Percentiles rank a stretch among this genome's conserved stretches.
phyloP scores from a whole-genome alignment of 2,113 vertebrate species.

The Excalfactoria chinensis region DNA sequence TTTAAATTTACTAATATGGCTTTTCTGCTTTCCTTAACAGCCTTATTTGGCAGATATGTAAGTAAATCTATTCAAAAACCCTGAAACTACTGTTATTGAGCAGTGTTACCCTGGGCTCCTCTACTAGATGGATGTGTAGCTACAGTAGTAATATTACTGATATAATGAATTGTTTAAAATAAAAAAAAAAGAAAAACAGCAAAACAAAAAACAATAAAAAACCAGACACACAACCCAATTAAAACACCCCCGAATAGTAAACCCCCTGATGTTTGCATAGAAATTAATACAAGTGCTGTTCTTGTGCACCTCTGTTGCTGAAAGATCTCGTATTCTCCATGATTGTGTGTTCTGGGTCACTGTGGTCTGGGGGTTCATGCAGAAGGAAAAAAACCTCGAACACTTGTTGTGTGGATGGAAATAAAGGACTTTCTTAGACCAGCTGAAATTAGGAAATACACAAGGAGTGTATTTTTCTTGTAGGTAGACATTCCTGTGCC shows the following conservation, averaged over 20 bases:
- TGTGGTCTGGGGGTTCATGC: neutral
- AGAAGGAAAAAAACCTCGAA: neutral
- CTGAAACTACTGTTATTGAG: neutral
- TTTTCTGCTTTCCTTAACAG: neutral
- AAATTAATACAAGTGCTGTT: neutral
- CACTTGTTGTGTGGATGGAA: neutral
- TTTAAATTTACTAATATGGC: neutral
- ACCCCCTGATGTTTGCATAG: neutral
- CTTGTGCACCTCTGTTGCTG: neutral
- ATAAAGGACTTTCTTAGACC: neutral
- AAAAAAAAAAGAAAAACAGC: neutral
- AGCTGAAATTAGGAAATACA: neutral
- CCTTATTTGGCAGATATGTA: neutral
- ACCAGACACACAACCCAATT: neutral
- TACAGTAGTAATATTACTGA: neutral
- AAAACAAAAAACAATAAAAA: neutral
- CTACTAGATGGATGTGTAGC: neutral
- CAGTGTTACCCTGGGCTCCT: neutral
- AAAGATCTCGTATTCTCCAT: neutral
- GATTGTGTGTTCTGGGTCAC: neutral
- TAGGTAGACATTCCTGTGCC: neutral
- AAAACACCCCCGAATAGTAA: neutral
- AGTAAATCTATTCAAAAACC: neutral
- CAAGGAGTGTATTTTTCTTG: neutral
- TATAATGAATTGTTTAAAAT: neutral